Conservation (phyloP, 2,113 vertebrate genomes). For the Amblyopsis rosae region DNA sequence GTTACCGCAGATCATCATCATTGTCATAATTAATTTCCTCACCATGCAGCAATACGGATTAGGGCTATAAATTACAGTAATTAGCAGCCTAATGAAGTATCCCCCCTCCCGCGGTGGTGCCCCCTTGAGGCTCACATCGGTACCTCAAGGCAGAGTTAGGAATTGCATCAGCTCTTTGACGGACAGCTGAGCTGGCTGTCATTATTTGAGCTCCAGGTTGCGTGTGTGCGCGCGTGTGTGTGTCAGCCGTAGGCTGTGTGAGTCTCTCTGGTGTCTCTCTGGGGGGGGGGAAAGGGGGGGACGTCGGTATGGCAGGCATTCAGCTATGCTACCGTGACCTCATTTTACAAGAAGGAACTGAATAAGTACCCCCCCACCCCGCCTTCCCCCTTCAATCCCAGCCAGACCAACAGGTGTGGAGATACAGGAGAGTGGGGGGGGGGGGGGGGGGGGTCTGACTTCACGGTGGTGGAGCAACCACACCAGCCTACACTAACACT, state of each 20-base stretch:
- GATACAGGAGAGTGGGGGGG: background rate
- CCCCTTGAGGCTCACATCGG: conserved; percentile 10
- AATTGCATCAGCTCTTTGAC: conserved; percentile 42
- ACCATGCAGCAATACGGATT: too few species aligned
- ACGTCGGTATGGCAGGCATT: conserved; percentile 53
- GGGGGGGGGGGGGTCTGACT: conserved; percentile 34
- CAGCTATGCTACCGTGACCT: conserved; percentile 58
- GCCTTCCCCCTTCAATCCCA: conserved; percentile 9
- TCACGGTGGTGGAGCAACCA: conserved; percentile 39
- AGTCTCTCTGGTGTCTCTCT: conserved; percentile 11
- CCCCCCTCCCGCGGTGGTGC: conserved; percentile 20
- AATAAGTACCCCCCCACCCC: conserved; percentile 26
- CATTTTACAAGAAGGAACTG: conserved; percentile 59
- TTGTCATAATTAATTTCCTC: too few species aligned
- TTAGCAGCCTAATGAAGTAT: background rate
- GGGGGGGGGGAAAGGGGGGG: background rate
- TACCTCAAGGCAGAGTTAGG: background rate
- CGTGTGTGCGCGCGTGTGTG: conserved; percentile 17
- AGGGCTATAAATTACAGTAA: too few species aligned
- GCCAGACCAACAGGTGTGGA: conserved; percentile 60
- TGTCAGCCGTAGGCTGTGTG: conserved; percentile 45
- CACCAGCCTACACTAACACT: conserved; percentile 36
- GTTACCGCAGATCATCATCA: too few species aligned
- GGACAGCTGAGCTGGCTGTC: conserved; percentile 22
- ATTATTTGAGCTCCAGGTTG: conserved; percentile 5